Conservation (phyloP, 1,140 invertebrate genomes). For the Reticulitermes speratus region DNA sequence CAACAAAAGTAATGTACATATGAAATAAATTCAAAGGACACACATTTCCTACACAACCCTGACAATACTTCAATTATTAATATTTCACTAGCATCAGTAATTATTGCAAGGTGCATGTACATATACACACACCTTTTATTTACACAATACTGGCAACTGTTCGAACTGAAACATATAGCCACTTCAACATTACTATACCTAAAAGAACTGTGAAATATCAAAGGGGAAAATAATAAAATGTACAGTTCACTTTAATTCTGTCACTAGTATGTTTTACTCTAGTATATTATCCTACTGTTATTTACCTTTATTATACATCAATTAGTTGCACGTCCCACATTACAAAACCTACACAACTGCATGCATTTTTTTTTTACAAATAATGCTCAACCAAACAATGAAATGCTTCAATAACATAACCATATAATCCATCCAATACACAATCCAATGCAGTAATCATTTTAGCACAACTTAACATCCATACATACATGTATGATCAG, state of each 20-base stretch:
- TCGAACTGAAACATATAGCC: background rate
- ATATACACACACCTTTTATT: background rate
- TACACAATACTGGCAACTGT: background rate
- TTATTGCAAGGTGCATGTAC: background rate
- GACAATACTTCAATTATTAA: background rate
- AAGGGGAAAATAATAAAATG: background rate
- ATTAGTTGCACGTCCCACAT: background rate
- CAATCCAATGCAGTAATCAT: background rate
- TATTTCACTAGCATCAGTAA: slow-evolving; percentile 3
- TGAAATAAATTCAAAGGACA: background rate
- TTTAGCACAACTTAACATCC: background rate
- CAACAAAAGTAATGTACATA: background rate
- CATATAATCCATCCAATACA: background rate
- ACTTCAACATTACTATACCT: background rate
- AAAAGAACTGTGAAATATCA: background rate
- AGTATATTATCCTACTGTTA: background rate
- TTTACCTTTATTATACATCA: too few species aligned
- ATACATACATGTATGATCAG: too few species aligned
- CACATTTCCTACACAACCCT: background rate
- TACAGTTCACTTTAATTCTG: background rate
- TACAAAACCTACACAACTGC: background rate
- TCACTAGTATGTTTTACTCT: background rate
- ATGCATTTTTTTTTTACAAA: background rate
- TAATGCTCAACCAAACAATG: background rate
- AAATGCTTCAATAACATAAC: background rate